Evolutionary conservation across 2,113 vertebrate genomes (phyloP).

Genomic region (Mustelus asterias): DNA sequence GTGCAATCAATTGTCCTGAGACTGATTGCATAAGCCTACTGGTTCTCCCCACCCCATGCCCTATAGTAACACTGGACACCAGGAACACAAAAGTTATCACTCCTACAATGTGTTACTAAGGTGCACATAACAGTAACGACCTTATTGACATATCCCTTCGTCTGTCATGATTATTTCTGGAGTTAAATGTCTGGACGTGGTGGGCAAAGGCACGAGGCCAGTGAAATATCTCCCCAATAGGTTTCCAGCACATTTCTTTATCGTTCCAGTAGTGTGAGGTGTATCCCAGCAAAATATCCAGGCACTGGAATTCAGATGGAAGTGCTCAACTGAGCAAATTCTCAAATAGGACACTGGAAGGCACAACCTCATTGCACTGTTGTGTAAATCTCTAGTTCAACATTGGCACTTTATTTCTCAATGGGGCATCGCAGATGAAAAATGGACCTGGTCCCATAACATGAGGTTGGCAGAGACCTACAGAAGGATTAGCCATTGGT

Average conservation of each 20-base stretch:
- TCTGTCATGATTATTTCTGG: not conserved
- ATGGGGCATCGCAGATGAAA: too few species aligned
- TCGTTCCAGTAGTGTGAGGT: not conserved
- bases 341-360: too few species aligned
- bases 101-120: not conserved
- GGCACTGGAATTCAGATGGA: too few species aligned
- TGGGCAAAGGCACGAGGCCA: not conserved
- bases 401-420: too few species aligned
- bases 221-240: not conserved
- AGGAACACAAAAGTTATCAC: not conserved
- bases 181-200: too few species aligned
- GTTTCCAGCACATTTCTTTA: not conserved
- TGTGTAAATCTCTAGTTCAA: too few species aligned
- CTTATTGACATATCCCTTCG: not conserved
- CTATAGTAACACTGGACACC: not conserved
- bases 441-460: too few species aligned
- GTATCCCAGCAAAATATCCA: not conserved
- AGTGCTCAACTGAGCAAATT: too few species aligned
- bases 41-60: not conserved
- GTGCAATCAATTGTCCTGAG: not conserved
- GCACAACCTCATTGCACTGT: too few species aligned
- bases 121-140: not conserved
- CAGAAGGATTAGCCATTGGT: too few species aligned
- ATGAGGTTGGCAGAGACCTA: too few species aligned
- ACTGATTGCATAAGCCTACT: not conserved